These are phyloP conservation scores for Pocillopora damicornis DNA, from an alignment of 64 coral and sea anemone species.

Conservation along the genomic window DNA sequence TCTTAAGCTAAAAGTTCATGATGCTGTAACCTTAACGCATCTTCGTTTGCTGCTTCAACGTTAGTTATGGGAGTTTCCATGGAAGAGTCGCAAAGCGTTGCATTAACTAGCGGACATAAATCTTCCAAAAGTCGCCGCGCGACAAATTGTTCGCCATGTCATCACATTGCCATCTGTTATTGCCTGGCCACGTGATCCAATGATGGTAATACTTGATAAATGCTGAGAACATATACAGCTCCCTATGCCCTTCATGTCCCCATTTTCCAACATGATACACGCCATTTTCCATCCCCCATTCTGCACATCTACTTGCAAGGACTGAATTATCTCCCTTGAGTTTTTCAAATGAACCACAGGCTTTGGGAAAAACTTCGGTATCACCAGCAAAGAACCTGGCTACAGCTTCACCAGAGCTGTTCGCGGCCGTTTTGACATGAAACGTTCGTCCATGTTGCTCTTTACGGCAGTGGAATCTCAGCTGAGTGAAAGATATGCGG, in stretches of 20 bases:
- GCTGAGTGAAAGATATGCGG: background rate
- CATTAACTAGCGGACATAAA: too few relatives aligned
- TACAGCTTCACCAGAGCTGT: slow-evolving; percentile 15
- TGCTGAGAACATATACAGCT: background rate
- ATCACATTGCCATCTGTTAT: slow-evolving; percentile 20
- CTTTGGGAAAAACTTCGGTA: background rate
- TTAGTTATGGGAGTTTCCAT: too few relatives aligned
- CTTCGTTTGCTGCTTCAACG: too few relatives aligned
- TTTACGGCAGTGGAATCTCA: slow-evolving; percentile 16
- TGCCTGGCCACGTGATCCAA: background rate
- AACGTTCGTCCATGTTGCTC: background rate
- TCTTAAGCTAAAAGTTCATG: too few relatives aligned
- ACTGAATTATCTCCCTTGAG: background rate
- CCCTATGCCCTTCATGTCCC: background rate
- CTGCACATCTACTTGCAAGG: background rate
- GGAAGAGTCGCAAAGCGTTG: too few relatives aligned
- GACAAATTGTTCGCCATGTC: background rate
- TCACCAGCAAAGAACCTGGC: background rate
- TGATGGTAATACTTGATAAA: background rate
- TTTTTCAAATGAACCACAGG: slow-evolving; percentile 17
- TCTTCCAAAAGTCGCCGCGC: background rate
- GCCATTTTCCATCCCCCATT: background rate
- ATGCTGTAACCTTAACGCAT: too few relatives aligned
- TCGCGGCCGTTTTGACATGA: slow-evolving; percentile 15
- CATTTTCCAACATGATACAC: background rate